Conservation (phyloP, 1,140 invertebrate species). For the Phocides pigmalion region DNA sequence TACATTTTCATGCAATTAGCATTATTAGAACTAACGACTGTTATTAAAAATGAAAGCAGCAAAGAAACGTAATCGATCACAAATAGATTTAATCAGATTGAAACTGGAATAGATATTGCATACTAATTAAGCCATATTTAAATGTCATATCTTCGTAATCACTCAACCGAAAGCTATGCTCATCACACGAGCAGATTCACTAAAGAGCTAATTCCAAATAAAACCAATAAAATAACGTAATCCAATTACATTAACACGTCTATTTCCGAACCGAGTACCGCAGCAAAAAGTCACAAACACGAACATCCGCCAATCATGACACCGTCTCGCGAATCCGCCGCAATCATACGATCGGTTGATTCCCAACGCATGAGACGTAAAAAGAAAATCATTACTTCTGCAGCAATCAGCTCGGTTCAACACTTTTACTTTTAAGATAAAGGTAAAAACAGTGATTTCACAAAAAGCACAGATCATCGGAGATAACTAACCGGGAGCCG, state of each 20-base stretch:
- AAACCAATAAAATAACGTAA: background rate
- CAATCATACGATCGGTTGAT: constrained; percentile 5
- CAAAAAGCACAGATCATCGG: constrained; percentile 43
- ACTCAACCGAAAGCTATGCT: too few species aligned
- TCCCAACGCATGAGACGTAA: background rate
- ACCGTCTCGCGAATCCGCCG: background rate
- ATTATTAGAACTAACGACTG: too few species aligned
- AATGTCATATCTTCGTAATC: too few species aligned
- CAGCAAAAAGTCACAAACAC: background rate
- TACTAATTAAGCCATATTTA: too few species aligned
- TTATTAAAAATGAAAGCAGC: too few species aligned
- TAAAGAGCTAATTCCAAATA: too few species aligned
- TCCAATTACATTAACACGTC: background rate
- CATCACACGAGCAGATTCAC: too few species aligned
- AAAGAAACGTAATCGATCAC: too few species aligned
- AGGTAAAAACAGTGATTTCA: constrained; percentile 56
- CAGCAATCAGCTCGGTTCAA: constrained; percentile 41
- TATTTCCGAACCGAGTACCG: background rate
- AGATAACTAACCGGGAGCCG: constrained; percentile 21
- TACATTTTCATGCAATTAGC: too few species aligned
- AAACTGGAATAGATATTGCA: too few species aligned
- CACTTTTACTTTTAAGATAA: constrained; percentile 66
- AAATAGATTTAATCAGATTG: too few species aligned
- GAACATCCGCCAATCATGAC: constrained; percentile 7
- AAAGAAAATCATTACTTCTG: constrained; percentile 35